A percentile compares a stretch with the other conserved stretches of the same genome.
phyloP scores from a whole-genome alignment of 1,140 invertebrate genomes.

The Zaprionus ornatus region DNA sequence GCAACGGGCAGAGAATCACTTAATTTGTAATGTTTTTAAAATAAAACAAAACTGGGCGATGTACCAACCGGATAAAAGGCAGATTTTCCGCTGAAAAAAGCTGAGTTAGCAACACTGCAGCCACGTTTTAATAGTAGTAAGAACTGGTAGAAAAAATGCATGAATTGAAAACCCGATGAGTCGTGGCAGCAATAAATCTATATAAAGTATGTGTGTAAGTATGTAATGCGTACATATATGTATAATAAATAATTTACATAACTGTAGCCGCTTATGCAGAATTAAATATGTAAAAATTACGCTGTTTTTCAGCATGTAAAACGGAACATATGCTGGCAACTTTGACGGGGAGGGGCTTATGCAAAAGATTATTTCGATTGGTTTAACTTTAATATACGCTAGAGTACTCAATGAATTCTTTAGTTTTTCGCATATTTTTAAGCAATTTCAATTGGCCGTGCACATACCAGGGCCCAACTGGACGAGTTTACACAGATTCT shows the following conservation, averaged over 20 bases:
- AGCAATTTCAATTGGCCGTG: not conserved
- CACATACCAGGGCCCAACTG: too few relatives aligned
- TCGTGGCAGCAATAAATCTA: not conserved
- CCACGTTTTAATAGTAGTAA: too few relatives aligned
- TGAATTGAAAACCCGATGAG: not conserved
- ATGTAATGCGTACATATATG: not conserved
- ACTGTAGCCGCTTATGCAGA: not conserved
- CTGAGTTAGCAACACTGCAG: too few relatives aligned
- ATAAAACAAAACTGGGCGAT: too few relatives aligned
- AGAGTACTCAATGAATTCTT: not conserved
- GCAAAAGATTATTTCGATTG: not conserved
- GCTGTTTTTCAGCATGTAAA: not conserved
- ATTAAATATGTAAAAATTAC: slow-evolving; percentile 2
- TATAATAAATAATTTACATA: slow-evolving; percentile 1
- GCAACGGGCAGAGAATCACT: too few relatives aligned
- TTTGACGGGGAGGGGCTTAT: not conserved
- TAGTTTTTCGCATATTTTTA: not conserved
- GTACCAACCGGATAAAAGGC: too few relatives aligned
- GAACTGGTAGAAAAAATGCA: not conserved
- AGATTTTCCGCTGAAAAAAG: too few relatives aligned
- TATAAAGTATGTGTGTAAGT: not conserved
- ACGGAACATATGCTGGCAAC: not conserved
- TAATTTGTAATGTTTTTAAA: too few relatives aligned
- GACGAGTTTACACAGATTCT: too few relatives aligned
- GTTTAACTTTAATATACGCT: not conserved